Percentiles rank a stretch among this genome's conserved stretches.
These are phyloP conservation scores for Marmota flaviventris DNA, from an alignment of 2,113 vertebrate species.

Conservation along the genomic window DNA sequence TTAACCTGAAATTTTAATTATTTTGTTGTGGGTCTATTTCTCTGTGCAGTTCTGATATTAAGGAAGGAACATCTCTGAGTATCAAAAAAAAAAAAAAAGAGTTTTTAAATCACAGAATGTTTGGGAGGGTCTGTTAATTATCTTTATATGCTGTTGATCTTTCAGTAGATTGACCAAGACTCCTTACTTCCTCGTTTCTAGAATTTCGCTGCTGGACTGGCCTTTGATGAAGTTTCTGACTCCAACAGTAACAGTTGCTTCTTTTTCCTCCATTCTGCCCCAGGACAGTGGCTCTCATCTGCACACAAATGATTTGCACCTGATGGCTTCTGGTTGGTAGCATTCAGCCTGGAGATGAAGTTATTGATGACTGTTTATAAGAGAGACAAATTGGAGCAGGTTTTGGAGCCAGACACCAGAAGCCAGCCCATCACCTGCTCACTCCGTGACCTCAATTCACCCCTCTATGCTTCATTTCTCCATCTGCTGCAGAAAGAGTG, in stretches of 20 bases:
- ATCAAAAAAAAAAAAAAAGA: neutral
- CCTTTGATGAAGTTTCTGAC: neutral
- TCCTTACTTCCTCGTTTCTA: neutral
- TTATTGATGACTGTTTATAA: neutral
- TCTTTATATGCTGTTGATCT: neutral
- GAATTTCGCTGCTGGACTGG: neutral
- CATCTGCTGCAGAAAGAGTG: neutral
- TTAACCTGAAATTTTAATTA: slow-evolving; percentile 9
- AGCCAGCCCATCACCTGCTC: slow-evolving; percentile 40
- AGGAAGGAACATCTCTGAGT: neutral
- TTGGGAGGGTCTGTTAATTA: neutral
- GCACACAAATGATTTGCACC: neutral
- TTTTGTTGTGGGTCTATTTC: neutral
- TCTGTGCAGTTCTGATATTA: neutral
- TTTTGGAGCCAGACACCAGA: neutral
- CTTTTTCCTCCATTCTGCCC: neutral
- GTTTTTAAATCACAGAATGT: slow-evolving; percentile 16
- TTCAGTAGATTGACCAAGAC: neutral
- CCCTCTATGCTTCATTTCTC: slow-evolving; percentile 41
- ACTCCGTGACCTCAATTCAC: neutral
- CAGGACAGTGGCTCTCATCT: neutral
- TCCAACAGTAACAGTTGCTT: neutral
- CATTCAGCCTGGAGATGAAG: neutral
- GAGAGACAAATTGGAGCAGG: neutral
- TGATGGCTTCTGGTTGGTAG: neutral